These are phyloP conservation scores for Alligator mississippiensis DNA, from an alignment of 2,113 vertebrate genomes.

Conservation along the genomic window DNA sequence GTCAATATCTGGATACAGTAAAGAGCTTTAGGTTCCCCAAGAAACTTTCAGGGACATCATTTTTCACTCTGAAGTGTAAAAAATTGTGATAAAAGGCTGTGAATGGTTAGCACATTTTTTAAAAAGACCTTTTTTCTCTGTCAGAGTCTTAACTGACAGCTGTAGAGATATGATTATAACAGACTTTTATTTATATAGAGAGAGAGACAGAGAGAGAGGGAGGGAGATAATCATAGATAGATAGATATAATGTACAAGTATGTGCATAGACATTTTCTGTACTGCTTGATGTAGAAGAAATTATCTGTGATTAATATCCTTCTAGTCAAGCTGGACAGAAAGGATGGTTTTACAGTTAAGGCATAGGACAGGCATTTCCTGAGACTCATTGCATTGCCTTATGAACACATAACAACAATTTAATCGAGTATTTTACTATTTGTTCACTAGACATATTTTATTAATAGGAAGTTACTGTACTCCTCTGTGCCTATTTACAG, in stretches of 20 bases:
- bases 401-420: background rate
- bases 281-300: background rate
- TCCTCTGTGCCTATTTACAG: background rate
- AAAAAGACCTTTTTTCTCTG: background rate
- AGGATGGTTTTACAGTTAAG: background rate
- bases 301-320: background rate
- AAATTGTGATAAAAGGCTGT: background rate
- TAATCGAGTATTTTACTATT: accelerated
- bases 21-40: background rate
- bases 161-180: background rate
- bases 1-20: background rate
- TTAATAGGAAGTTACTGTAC: background rate
- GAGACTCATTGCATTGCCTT: background rate
- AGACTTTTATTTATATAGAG: background rate
- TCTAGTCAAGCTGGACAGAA: background rate
- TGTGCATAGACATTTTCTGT: background rate
- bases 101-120: background rate
- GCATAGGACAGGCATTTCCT: background rate
- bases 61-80: background rate
- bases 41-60: constrained; percentile 4
- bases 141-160: background rate
- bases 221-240: too few relatives aligned
- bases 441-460: background rate
- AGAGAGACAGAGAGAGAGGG: too few relatives aligned
- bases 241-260: background rate